Conservation (phyloP, 2,797 vertebrate genomes). For the Microctenopoma stevenorrisi region DNA sequence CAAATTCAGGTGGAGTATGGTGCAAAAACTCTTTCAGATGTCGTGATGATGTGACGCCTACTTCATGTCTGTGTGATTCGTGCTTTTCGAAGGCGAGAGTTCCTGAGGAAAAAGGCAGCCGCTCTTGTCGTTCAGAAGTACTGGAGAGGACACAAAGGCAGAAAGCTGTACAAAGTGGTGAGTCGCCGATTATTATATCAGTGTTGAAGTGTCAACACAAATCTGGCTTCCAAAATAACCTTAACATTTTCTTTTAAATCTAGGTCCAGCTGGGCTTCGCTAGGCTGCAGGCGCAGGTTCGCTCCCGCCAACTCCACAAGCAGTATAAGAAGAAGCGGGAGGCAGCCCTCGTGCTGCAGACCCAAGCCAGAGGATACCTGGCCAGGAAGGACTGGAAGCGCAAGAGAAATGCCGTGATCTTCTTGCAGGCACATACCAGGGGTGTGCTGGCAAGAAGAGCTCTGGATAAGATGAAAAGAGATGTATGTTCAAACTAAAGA, state of each 20-base stretch:
- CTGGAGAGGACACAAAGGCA: constrained; percentile 89
- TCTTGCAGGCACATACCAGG: constrained; percentile 90
- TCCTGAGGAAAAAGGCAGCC: constrained; percentile 86
- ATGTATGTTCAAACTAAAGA: constrained; percentile 71
- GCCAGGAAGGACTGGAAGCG: constrained; percentile 82
- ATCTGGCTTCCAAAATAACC: background rate
- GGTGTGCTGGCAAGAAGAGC: constrained; percentile 85
- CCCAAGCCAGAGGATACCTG: constrained; percentile 84
- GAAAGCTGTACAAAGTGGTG: constrained; percentile 88
- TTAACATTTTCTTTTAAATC: background rate
- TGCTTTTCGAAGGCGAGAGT: constrained; percentile 86
- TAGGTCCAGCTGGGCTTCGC: constrained; percentile 90
- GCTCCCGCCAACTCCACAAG: constrained; percentile 82
- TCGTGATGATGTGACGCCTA: background rate
- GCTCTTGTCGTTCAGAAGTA: constrained; percentile 90
- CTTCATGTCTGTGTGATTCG: constrained; percentile 15
- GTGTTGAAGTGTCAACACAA: background rate
- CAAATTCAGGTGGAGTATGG: constrained; percentile 87
- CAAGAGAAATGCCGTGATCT: constrained; percentile 83
- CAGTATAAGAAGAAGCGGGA: constrained; percentile 82
- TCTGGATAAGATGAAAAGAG: constrained; percentile 78
- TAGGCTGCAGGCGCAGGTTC: constrained; percentile 90
- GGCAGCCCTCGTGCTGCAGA: constrained; percentile 83
- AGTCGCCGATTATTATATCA: constrained; percentile 38
- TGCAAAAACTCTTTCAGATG: background rate